Evolutionary conservation across 2,113 vertebrate species (phyloP), one percentile per base, ranked within the genome.

Genomic region (Alosa alosa): DNA sequence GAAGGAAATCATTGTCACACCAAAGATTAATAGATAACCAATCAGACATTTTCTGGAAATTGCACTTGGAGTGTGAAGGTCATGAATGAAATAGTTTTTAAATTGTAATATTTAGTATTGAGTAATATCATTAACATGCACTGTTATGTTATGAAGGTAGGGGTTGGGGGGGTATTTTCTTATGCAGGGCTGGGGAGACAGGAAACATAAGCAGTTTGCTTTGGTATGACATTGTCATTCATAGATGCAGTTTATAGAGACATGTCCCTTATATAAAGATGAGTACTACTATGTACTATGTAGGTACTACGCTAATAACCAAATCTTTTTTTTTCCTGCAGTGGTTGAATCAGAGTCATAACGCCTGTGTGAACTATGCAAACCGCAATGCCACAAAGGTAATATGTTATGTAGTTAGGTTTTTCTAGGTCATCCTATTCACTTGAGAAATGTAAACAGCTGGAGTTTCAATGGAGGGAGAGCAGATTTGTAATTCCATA

Each of bases 261-360:
- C 9, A 60, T 60, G 18, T 6, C 4, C 20, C 55, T 60, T 1
- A 31, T 31, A 31, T 31, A 31, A 31, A 31, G 31, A 31, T 31
- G 18, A 9, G n/a, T 31, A 68, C n/a, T 68, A 68, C 25, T 31
- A 11, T 68, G 64, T 31, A n/a, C n/a, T n/a, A n/a, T n/a, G 6
- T 47, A 13, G 8, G 15, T 7, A 60, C 7, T 46, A 72, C 36
- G 2, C n/a, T 64, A 78, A 7, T 86, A 55, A 22, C 83, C 85
- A 86, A 15, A 31, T 31, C 17, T 85, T 82, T 72, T 49, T 60
- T 87, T 93, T 84, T 87, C 25, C 85, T 89, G 1, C 84, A 99
- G 98, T 99, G 98, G 97, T 91, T 99, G 95, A 99, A 99, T 90
- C 98, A 99, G 95, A 99, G 98, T 94, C 98, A 99, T 92, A 99